Evolutionary conservation across 2,888 invertebrate species (phyloP).

Genomic region (Antheraea assamensis): DNA sequence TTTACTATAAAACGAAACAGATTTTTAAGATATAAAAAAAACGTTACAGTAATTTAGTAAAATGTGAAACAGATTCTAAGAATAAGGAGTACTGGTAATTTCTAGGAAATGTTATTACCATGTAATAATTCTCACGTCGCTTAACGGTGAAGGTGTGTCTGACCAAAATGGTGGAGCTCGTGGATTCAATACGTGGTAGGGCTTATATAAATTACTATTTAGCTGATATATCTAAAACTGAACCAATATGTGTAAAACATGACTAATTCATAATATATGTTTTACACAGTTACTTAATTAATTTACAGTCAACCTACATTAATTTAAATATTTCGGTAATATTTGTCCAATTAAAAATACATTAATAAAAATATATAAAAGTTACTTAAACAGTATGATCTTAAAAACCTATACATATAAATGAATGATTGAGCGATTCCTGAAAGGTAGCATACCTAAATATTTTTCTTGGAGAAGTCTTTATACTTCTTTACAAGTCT

Average conservation of each 20-base stretch:
- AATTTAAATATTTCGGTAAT: background rate
- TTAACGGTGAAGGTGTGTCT: background rate
- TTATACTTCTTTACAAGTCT: no score
- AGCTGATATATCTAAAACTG: background rate
- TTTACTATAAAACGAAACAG: background rate
- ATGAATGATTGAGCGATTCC: no score
- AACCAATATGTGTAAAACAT: background rate
- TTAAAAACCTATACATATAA: no score
- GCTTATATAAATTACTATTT: background rate
- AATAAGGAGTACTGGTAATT: background rate
- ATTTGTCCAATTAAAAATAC: background rate
- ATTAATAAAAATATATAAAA: background rate
- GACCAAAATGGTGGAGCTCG: background rate
- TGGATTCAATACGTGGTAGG: background rate
- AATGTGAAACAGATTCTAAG: background rate
- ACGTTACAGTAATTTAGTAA: background rate
- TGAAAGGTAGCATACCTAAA: no score
- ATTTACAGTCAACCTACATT: background rate
- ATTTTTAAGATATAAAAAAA: background rate
- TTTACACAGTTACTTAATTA: background rate
- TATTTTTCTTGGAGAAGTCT: no score
- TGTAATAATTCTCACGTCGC: background rate
- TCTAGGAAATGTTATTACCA: background rate
- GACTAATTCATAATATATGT: background rate
- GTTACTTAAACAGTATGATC: no score